Percentiles rank a stretch among this genome's conserved stretches.
Evolutionary conservation across 2,888 invertebrate species (phyloP).

Genomic region (Drosophila kokeensis): DNA sequence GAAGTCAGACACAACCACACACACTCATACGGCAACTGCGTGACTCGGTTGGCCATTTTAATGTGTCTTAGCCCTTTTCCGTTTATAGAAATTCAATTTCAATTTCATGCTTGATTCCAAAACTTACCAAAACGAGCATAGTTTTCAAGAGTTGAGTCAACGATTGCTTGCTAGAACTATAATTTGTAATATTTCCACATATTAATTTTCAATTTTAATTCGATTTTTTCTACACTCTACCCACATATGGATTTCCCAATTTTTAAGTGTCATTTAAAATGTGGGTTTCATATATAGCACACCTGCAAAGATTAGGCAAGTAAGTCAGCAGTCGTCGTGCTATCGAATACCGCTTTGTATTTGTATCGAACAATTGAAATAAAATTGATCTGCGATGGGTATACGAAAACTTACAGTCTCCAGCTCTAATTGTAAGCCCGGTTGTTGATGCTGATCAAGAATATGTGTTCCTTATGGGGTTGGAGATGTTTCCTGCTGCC

Average conservation of each 20-base stretch:
- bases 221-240: neutral
- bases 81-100: conserved; percentile 38
- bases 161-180: neutral
- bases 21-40: conserved; percentile 20
- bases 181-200: neutral
- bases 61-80: conserved; percentile 28
- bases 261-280: neutral
- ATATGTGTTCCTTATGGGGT: neutral
- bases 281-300: neutral
- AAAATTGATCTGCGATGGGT: neutral
- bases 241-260: neutral
- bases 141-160: neutral
- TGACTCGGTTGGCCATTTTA: conserved; percentile 50
- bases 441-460: neutral
- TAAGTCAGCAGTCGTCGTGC: neutral
- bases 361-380: neutral
- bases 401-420: neutral
- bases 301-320: neutral
- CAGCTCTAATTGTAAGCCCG: neutral
- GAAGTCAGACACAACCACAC: conserved; percentile 17
- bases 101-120: conserved; percentile 55
- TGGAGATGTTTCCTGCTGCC: neutral
- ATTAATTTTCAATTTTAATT: neutral
- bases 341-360: neutral
- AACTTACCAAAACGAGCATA: neutral